These are phyloP conservation scores for Saguinus midas DNA, from an alignment of 2,113 vertebrate genomes.

Conservation along the genomic window DNA sequence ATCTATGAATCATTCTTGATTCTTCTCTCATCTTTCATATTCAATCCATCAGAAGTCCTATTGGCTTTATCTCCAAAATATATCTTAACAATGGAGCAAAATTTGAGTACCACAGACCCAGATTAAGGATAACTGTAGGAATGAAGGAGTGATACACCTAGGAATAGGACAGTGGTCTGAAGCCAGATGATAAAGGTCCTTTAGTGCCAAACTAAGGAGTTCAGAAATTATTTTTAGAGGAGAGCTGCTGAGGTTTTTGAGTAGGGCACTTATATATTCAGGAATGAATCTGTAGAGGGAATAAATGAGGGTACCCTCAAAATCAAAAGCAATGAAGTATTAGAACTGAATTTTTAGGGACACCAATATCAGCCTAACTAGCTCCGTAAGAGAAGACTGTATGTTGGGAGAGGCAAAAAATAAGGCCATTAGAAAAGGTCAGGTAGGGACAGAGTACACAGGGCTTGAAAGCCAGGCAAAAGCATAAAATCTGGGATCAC, in stretches of 20 bases:
- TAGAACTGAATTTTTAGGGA: constrained; percentile 37
- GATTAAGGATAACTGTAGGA: neutral
- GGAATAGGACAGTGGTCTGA: constrained; percentile 13
- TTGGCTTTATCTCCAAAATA: neutral
- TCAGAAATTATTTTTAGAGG: neutral
- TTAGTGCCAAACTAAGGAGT: constrained; percentile 35
- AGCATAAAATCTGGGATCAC: neutral
- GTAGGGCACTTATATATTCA: neutral
- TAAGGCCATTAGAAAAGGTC: neutral
- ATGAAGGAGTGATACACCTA: neutral
- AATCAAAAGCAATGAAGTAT: constrained; percentile 34
- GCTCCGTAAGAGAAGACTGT: neutral
- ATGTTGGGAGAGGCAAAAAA: constrained; percentile 43
- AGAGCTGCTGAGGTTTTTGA: constrained; percentile 14
- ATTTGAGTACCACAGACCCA: neutral
- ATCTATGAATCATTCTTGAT: neutral
- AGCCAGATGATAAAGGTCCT: neutral
- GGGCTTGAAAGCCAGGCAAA: constrained; percentile 25
- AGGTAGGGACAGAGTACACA: neutral
- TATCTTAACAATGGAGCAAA: constrained; percentile 26
- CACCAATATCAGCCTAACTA: constrained; percentile 47
- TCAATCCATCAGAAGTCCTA: constrained; percentile 19
- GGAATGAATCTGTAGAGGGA: neutral
- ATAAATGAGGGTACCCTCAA: constrained; percentile 39
- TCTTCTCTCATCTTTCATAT: neutral